Conservation (phyloP, 2,113 vertebrate species). For the Promerops cafer region DNA sequence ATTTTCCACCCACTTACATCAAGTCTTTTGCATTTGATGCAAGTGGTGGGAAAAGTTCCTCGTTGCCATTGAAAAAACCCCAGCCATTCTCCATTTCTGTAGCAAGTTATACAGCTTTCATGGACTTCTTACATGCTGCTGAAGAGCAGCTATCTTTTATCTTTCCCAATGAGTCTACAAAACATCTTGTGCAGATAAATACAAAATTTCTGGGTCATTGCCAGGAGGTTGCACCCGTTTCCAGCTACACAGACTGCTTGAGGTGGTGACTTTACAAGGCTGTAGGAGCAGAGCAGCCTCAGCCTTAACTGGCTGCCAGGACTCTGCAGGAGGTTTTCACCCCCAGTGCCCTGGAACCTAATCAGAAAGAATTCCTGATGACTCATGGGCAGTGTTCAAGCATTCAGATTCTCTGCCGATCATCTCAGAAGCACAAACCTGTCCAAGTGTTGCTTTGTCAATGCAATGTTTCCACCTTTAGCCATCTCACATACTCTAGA, state of each 20-base stretch:
- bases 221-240: background rate
- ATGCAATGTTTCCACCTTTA: background rate
- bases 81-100: background rate
- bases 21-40: background rate
- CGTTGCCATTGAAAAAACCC: background rate
- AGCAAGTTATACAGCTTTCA: background rate
- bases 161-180: background rate
- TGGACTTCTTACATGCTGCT: background rate
- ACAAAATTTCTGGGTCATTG: background rate
- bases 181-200: background rate
- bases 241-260: background rate
- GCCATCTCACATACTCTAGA: background rate
- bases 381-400: background rate
- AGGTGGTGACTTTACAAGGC: slow-evolving; percentile 9
- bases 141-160: background rate
- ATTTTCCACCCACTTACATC: background rate
- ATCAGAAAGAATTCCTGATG: background rate
- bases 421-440: background rate
- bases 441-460: background rate
- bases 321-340: background rate
- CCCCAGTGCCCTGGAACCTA: background rate
- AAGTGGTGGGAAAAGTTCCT: background rate
- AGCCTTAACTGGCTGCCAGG: background rate
- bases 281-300: background rate
- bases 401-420: background rate